Percentiles rank a stretch among this genome's conserved stretches.
phyloP scores from a whole-genome alignment of 2,113 vertebrate species.

The Galeopterus variegatus region DNA sequence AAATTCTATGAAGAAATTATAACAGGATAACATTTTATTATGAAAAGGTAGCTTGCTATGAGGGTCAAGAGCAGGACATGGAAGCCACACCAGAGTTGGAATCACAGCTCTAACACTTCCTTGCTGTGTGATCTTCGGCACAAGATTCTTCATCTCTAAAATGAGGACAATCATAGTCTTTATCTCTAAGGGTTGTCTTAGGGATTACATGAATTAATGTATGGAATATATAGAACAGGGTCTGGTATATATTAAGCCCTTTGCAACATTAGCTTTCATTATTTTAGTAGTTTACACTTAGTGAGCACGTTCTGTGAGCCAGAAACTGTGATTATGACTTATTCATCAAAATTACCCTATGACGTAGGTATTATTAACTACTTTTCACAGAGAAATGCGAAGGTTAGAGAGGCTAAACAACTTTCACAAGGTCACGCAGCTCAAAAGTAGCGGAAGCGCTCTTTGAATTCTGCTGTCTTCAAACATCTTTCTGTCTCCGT shows the following conservation, averaged over 20 bases:
- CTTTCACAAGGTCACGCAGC: not conserved
- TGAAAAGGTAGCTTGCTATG: not conserved
- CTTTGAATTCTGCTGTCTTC: not conserved
- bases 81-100: not conserved
- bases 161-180: not conserved
- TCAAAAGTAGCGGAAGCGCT: not conserved
- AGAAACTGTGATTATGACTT: slow-evolving; percentile 3
- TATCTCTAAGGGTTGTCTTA: not conserved
- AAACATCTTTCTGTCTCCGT: not conserved
- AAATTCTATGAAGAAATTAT: not conserved
- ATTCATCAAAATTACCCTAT: slow-evolving; percentile 13
- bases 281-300: slow-evolving; percentile 25
- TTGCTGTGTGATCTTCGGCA: not conserved
- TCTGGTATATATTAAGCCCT: not conserved
- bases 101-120: not conserved
- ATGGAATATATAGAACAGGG: not conserved
- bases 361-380: not conserved
- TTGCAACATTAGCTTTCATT: not conserved
- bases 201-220: not conserved
- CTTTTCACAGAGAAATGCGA: slow-evolving; percentile 19
- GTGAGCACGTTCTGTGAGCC: not conserved
- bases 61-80: not conserved
- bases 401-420: not conserved
- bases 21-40: not conserved
- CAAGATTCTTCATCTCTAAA: slow-evolving; percentile 38